Percentiles rank a stretch among this genome's conserved stretches.
These are phyloP conservation scores for Trematomus bernacchii DNA, from an alignment of 2,797 vertebrate genomes.

Conservation along the genomic window DNA sequence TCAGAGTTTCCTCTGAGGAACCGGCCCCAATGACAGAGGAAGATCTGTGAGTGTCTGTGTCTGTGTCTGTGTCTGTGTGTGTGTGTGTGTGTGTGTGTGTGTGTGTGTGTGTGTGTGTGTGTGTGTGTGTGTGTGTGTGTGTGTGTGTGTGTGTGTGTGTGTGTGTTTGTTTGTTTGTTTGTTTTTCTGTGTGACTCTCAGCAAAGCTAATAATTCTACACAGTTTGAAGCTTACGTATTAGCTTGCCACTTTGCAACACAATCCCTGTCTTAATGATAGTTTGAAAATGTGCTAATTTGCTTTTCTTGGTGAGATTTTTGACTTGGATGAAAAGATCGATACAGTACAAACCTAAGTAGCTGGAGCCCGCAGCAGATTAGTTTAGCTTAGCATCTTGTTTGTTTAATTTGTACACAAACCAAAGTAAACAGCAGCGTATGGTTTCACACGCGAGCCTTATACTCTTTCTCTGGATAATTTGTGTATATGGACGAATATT, in stretches of 20 bases:
- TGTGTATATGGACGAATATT: no score
- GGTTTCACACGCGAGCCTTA: no score
- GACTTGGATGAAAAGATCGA: no score
- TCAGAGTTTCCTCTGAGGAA: slow-evolving; percentile 74
- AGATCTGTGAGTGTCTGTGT: slow-evolving; percentile 18
- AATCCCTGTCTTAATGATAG: not conserved
- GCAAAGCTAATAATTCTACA: slow-evolving; percentile 17
- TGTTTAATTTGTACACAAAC: not conserved
- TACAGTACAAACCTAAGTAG: not conserved
- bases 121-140: not conserved
- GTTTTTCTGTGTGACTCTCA: slow-evolving; percentile 15
- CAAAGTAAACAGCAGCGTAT: not conserved
- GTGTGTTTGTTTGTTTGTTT: not conserved
- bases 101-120: not conserved
- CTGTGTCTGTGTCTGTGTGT: not conserved
- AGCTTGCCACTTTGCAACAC: not conserved
- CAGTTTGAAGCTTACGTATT: slow-evolving; percentile 1
- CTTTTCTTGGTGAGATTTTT: no score
- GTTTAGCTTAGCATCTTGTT: not conserved
- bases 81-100: no score
- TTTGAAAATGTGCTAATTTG: no score
- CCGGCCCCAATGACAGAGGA: slow-evolving; percentile 58
- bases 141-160: not conserved
- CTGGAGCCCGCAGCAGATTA: not conserved
- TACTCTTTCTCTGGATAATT: no score